phyloP scores from a whole-genome alignment of 1,140 invertebrate species.

The Lucilia cuprina region DNA sequence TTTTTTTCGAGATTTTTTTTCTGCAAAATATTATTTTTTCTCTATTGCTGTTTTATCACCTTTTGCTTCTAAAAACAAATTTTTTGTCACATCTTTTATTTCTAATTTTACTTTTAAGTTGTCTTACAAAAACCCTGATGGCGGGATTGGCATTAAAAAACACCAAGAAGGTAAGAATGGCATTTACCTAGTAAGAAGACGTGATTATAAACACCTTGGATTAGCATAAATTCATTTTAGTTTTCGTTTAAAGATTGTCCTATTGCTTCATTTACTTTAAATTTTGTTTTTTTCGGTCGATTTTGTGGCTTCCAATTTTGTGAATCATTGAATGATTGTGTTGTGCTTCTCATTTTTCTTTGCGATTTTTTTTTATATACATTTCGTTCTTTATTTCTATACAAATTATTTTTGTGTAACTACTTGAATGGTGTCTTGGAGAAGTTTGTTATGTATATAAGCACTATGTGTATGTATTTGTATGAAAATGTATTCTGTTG shows the following conservation, averaged over 20 bases:
- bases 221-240: conserved; percentile 26
- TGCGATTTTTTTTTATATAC: neutral
- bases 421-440: neutral
- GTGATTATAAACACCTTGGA: conserved; percentile 25
- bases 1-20: too few species aligned
- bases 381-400: neutral
- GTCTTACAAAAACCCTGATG: neutral
- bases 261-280: neutral
- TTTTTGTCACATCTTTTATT: neutral
- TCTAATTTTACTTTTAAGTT: neutral
- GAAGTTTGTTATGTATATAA: too few species aligned
- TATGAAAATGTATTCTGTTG: neutral
- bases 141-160: neutral
- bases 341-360: neutral
- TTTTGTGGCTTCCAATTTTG: neutral
- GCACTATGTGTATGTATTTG: neutral
- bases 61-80: neutral
- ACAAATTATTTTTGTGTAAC: conserved; percentile 25
- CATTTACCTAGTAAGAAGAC: neutral
- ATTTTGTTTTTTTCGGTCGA: neutral
- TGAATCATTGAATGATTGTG: neutral
- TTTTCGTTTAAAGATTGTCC: neutral
- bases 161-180: neutral
- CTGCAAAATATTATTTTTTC: too few species aligned
- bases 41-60: too few species aligned